Conservation (phyloP, 2,888 invertebrate species). For the Dioctria linearis region DNA sequence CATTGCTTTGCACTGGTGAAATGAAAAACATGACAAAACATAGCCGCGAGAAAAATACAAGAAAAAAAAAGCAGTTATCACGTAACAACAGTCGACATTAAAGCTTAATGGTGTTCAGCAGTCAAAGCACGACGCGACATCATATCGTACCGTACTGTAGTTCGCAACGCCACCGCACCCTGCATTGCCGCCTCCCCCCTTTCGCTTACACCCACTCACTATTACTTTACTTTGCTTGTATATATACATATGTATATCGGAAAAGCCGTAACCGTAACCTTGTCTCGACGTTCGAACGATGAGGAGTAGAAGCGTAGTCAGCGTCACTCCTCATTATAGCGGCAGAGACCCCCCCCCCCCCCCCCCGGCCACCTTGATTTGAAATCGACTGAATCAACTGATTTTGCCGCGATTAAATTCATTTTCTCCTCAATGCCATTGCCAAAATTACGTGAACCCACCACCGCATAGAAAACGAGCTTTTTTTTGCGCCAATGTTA, state of each 20-base stretch:
- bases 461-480: not conserved
- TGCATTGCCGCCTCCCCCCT: not conserved
- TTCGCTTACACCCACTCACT: no score
- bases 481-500: constrained; percentile 30
- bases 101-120: constrained; percentile 31
- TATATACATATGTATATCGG: not conserved
- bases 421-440: constrained; percentile 51
- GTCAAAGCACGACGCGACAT: constrained; percentile 15
- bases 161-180: not conserved
- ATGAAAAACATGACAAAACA: constrained; percentile 38
- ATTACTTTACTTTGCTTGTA: no score
- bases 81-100: constrained; percentile 44
- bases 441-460: constrained; percentile 43
- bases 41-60: constrained; percentile 26
- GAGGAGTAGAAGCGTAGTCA: not conserved
- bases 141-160: no score
- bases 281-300: not conserved
- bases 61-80: constrained; percentile 42
- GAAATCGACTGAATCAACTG: not conserved
- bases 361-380: not conserved
- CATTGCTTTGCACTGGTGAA: constrained; percentile 7
- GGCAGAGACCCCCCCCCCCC: not conserved
- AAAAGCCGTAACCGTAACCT: constrained; percentile 37
- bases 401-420: constrained; percentile 36
- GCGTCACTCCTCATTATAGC: constrained; percentile 25